These are phyloP conservation scores for Bradynema listronoti DNA, from an alignment of 1,140 invertebrate species.

Conservation along the genomic window DNA sequence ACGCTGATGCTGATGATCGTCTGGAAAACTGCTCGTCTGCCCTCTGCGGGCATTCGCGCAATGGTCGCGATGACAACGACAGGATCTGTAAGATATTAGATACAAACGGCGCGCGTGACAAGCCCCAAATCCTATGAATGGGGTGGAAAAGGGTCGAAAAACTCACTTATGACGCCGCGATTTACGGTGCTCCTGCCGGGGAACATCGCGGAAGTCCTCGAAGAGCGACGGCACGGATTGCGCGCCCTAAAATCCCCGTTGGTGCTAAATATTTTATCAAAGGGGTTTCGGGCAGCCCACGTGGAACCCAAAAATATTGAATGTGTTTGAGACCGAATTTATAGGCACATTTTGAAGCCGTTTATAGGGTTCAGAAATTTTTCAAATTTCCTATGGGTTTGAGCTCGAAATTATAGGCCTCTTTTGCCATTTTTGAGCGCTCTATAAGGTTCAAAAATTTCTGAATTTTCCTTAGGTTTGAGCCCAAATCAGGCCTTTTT, in stretches of 20 bases:
- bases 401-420: background rate
- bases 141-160: background rate
- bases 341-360: background rate
- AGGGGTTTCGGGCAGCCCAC: background rate
- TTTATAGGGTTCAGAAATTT: background rate
- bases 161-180: background rate
- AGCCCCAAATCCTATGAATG: background rate
- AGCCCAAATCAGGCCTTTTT: too few relatives aligned
- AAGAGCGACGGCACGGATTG: slow-evolving; percentile 26
- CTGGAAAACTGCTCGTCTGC: background rate
- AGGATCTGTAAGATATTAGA: background rate
- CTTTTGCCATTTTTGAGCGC: too few relatives aligned
- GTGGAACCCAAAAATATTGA: background rate
- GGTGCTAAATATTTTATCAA: background rate
- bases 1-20: background rate
- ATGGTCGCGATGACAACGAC: background rate
- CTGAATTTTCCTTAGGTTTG: too few relatives aligned
- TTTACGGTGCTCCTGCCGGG: slow-evolving; percentile 16
- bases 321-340: background rate
- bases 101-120: background rate
- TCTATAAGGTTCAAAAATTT: too few relatives aligned
- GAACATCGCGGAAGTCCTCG: slow-evolving; percentile 30
- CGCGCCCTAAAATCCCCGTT: background rate
- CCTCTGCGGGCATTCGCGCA: background rate
- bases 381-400: background rate